These are phyloP conservation scores for Acholoe squamosa DNA, from an alignment of 2,888 invertebrate species.

Conservation along the genomic window DNA sequence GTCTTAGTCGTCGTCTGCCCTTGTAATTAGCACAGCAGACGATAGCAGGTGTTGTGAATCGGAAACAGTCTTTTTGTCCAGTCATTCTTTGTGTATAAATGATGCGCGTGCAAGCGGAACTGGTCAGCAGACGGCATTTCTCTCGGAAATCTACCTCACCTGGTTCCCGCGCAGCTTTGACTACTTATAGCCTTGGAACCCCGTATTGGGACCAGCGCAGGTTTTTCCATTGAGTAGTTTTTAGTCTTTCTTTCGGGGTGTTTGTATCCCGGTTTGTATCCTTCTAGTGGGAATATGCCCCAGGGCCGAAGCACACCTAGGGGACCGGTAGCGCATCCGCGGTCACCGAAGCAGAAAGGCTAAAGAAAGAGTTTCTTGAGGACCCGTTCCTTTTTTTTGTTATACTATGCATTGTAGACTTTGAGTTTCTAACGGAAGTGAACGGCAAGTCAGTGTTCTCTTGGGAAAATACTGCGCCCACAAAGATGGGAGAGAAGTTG, in stretches of 20 bases:
- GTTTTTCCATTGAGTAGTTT: background rate
- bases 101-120: constrained; percentile 22
- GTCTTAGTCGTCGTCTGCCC: background rate
- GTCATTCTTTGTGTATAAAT: background rate
- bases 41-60: background rate
- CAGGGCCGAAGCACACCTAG: constrained; percentile 29
- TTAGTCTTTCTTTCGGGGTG: background rate
- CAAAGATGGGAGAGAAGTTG: background rate
- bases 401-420: background rate
- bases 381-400: constrained; percentile 32
- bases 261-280: constrained; percentile 12
- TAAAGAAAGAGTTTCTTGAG: constrained; percentile 9
- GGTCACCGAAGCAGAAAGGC: background rate
- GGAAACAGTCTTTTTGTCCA: constrained; percentile 1
- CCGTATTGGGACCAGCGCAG: background rate
- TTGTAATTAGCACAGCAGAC: constrained; percentile 9
- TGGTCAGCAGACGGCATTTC: constrained; percentile 29
- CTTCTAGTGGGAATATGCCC: constrained; percentile 17
- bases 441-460: background rate
- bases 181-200: background rate
- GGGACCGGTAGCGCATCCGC: background rate
- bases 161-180: constrained; percentile 2
- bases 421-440: constrained; percentile 8
- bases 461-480: background rate
- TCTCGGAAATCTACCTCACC: background rate